Evolutionary conservation across 2,113 vertebrate genomes (phyloP), one percentile per base, ranked within the genome.

Genomic region (Smithornis capensis): DNA sequence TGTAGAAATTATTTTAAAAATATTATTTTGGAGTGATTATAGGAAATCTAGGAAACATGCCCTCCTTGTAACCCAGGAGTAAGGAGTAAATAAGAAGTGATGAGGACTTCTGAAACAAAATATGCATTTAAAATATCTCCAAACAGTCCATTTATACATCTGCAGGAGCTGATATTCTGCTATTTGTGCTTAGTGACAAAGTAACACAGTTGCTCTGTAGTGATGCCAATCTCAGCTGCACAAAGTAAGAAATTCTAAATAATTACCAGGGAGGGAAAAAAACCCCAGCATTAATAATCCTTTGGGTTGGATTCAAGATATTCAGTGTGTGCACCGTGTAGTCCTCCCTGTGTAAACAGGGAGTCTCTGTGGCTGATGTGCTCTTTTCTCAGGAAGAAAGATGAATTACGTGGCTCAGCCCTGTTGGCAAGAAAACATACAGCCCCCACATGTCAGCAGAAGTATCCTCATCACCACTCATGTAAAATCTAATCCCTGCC

Each of bases 401-500:
- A 96, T 78, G 63, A 89, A 97, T 96, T 83, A 94, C 5, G 92
- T 96, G 94, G 64, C 87, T 97, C 93, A 62, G 88, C 40, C 65
- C 73, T 5, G 0, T 13, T 95, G 96, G 87, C 95, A 94, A 96
- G 90, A 12, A 94, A 90, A 86, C 75, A 67, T 77, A 77, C 90
- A 70, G 90, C 68, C 73, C 74, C 91, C 73, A 90, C 83, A 92
- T 96, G 75, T 95, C 94, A 94, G 87, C 65, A 83, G 94, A 95
- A 80, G 70, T 79, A 84, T 92, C 83, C 83, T 95, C 93, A 89
- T 95, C 93, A 91, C 87, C 96, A 92, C 79, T 93, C 84, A 96
- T 96, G 93, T 95, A 96, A 93, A 94, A 95, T 90, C 68, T 96
- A 96, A 97, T 94, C 94, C 94, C 75, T 68, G 76, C 73, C 87